A percentile compares a stretch with the other conserved stretches of the same genome.
These are phyloP conservation scores for Rhopalosiphum padi DNA, from an alignment of 1,140 invertebrate species.

Conservation along the genomic window DNA sequence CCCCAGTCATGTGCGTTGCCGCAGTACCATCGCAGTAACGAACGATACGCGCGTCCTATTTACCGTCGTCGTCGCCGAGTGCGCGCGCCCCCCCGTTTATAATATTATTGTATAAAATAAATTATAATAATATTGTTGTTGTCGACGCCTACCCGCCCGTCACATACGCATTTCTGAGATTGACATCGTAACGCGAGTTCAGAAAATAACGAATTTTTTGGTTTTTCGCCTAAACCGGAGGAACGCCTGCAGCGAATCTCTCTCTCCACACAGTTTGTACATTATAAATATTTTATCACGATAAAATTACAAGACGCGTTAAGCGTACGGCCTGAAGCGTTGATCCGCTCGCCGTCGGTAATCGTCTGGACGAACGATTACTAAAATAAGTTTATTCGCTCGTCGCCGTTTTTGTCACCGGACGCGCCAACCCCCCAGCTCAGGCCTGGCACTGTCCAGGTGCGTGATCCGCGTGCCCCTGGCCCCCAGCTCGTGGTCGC, in stretches of 20 bases:
- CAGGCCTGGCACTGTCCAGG: conserved; percentile 56
- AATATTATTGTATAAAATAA: background rate
- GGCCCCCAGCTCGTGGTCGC: conserved; percentile 57
- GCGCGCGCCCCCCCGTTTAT: background rate
- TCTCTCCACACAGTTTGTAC: background rate
- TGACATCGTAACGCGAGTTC: background rate
- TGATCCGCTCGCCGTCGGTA: background rate
- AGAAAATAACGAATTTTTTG: background rate
- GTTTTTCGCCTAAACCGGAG: background rate
- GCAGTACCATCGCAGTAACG: background rate
- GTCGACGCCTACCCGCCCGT: background rate
- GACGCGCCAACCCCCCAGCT: conserved; percentile 9
- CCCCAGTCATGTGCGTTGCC: background rate
- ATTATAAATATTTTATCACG: background rate
- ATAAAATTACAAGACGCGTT: background rate
- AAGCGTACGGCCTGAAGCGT: background rate
- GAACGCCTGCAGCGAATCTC: background rate
- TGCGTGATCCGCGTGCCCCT: conserved; percentile 55
- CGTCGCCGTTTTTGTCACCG: conserved; percentile 8
- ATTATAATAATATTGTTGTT: background rate
- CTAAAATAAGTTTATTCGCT: background rate
- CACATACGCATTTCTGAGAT: no score
- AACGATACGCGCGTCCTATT: background rate
- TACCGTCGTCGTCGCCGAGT: background rate
- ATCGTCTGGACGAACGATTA: background rate